Base-by-base conservation (phyloP, 2,888 invertebrate genomes). In the Drosophila demipolita region DNA sequence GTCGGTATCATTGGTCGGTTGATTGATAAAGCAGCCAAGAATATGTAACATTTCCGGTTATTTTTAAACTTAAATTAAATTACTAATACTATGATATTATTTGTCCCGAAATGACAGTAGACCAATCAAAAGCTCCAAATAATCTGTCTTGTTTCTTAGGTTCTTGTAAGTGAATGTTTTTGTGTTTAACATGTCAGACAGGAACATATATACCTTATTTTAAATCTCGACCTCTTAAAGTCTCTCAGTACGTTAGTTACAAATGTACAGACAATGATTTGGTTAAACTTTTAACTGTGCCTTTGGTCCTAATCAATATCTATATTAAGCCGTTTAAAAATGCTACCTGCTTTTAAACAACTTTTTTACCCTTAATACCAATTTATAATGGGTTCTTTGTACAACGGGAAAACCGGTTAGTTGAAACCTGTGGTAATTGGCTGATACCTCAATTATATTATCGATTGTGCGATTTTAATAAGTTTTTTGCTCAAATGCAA, bases 1-100 rank as follows among this genome's bases (percentile, higher is more conserved):
- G 15, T 53, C 35, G 26, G 54, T 36, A 29, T 11, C 26, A 29
- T 60, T 36, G 60, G 36, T 36, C 29, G 55, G 4, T 29, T 55
- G 55, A 40, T 55, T 55, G 55, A 55, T 55, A 20, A 45, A 20
- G 12, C 45, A 45, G 7, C 12, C 3, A 3, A 20, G 12, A 20
- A 15, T 15, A 45, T 20, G 12, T 45, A 12, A 7, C 26, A 26
- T 26, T 26, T 26, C 26, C 26, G 26, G 26, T 26, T 26, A 26
- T 26, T 26, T 26, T 3, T 26, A 26, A 3, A 3, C 26, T 26
- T 26, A 26, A 26, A 26, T 26, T 26, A 26, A 11, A 42, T n/a
- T n/a, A 42, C 6, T 42, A n/a, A 11, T n/a, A n/a, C 11, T 42
- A 20, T 42, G 2, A 12, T 42, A 20, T 20, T 12, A 20, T 20